Percentiles rank a stretch among this genome's conserved stretches.
Evolutionary conservation across 2,888 invertebrate species (phyloP).

Genomic region (Latrodectus elegans): DNA sequence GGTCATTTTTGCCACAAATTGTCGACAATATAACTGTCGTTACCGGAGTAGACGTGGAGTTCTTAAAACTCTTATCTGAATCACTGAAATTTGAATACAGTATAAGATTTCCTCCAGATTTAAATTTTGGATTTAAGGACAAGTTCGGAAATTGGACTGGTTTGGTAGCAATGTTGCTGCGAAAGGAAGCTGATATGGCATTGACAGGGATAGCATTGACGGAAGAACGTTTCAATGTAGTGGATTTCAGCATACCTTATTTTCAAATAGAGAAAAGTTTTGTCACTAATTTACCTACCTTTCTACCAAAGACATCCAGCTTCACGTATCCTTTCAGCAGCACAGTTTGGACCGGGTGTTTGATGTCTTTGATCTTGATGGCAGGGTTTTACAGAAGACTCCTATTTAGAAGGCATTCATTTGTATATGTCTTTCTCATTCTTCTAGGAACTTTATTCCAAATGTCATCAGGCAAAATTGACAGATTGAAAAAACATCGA

Average conservation of each 20-base stretch:
- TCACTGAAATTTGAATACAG: constrained; percentile 19
- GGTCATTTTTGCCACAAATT: not conserved
- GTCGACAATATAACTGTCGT: not conserved
- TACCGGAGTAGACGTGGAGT: constrained; percentile 12
- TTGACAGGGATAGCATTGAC: constrained; percentile 9
- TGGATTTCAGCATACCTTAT: constrained; percentile 27
- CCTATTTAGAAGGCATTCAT: not conserved
- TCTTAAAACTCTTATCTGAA: constrained; percentile 17
- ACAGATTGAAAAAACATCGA: not conserved
- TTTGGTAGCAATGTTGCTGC: constrained; percentile 14
- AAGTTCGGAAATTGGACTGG: constrained; percentile 8
- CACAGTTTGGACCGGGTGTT: not conserved
- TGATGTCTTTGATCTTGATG: not conserved
- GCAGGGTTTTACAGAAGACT: not conserved
- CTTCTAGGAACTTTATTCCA: constrained; percentile 14
- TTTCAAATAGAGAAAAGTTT: not conserved
- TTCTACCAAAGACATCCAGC: not conserved
- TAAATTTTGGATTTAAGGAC: not conserved
- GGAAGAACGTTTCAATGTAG: constrained; percentile 1
- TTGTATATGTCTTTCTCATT: not conserved
- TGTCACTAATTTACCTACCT: constrained; percentile 5
- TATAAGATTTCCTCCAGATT: not conserved
- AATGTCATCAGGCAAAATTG: not conserved
- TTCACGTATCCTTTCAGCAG: constrained; percentile 20
- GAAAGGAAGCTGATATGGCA: constrained; percentile 32